Conservation (phyloP, 2,797 vertebrate genomes). For the Anguilla marmorata region DNA sequence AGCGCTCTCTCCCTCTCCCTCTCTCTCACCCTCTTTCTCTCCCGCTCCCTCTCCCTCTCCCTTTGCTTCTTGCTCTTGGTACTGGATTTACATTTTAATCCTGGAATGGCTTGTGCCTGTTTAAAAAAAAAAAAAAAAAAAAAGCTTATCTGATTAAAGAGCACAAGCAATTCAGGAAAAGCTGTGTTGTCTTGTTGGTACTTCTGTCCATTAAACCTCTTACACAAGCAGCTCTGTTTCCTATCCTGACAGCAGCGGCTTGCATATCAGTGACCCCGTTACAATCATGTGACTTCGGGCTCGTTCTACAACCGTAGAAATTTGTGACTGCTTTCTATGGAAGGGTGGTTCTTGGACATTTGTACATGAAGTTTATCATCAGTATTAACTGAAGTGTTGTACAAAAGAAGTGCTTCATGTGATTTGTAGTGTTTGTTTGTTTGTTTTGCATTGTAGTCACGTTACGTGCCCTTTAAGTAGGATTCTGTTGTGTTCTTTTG, state of each 20-base stretch:
- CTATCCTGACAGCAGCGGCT: conserved; percentile 1
- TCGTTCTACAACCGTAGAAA: neutral
- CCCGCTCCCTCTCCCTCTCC: neutral
- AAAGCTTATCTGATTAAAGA: conserved; percentile 33
- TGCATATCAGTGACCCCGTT: neutral
- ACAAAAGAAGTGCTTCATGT: neutral
- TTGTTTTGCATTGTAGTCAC: neutral
- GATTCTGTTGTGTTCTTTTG: neutral
- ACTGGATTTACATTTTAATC: conserved; percentile 21
- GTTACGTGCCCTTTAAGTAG: neutral
- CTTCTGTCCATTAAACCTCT: conserved; percentile 29
- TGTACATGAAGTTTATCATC: neutral
- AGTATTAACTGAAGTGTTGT: neutral
- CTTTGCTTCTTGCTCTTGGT: neutral
- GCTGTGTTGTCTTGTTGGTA: conserved; percentile 16
- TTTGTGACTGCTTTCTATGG: neutral
- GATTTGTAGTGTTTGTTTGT: neutral
- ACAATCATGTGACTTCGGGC: neutral
- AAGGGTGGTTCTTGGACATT: neutral
- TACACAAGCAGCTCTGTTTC: conserved; percentile 25
- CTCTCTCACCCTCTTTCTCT: neutral
- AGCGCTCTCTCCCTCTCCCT: neutral
- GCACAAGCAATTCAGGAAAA: conserved; percentile 28
- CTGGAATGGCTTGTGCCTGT: conserved; percentile 15
- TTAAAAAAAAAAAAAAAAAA: conserved; percentile 16